Evolutionary conservation across 1,140 invertebrate species (phyloP), one percentile per base, ranked within the genome.

Genomic region (Chironomus striatipennis): DNA sequence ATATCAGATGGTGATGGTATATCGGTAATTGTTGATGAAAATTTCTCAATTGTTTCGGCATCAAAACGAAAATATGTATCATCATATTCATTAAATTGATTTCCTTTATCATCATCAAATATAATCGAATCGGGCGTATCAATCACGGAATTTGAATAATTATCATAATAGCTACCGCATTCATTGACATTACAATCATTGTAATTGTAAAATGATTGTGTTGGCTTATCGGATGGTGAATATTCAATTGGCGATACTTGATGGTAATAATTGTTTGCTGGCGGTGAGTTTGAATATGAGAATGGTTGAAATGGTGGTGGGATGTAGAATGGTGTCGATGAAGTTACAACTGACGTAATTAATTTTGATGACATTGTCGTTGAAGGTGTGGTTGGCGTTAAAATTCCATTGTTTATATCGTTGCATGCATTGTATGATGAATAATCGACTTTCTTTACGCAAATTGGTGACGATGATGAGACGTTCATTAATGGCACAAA

Each of bases 111-210:
- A 77, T 76, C 77, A n/a, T 80, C 77, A 24, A 79, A 77, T 42
- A 80, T 80, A 43, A 79, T 79, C 43, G 81, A 82, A 73, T 78
- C 81, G 7, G 81, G 81, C 8, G 81, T 82, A 64, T 82, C 81
- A 42, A 77, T 79, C 17, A 79, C 76, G 21, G 79, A 78, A 76
- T 76, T 79, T 4, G 79, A 77, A 67, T 70, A 57, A 34, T 34
- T 34, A 5, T 34, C 24, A 34, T 34, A 34, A 57, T 57, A 57
- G n/a, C 47, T 57, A n/a, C 47, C 47, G 24, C 24, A 34, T 12
- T 57, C 47, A 57, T 57, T 8, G 9, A 57, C 47, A 10, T 10
- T 12, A 57, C 47, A 57, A 21, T 70, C 17, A 70, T 70, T 18
- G 18, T 18, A 20, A 9, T 9, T 70, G 65, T 20, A 70, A 20